Evolutionary conservation across 2,797 vertebrate genomes (phyloP).

Genomic region (Otus scops): DNA sequence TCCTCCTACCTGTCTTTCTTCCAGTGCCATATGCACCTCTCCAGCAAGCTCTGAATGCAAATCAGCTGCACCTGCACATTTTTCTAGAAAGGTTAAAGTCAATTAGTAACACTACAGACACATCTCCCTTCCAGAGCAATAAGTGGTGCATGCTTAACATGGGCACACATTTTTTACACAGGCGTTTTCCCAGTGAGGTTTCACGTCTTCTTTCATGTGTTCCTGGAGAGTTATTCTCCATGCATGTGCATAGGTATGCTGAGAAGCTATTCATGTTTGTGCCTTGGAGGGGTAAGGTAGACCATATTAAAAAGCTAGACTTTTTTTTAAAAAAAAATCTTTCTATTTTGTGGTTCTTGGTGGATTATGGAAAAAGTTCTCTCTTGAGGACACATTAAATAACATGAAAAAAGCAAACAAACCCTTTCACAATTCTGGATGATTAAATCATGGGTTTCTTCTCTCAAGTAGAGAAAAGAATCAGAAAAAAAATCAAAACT

Average conservation of each 20-base stretch:
- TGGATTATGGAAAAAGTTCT: not conserved
- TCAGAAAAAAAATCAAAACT: not conserved
- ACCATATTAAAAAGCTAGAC: not conserved
- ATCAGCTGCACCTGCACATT: not conserved
- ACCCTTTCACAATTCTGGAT: not conserved
- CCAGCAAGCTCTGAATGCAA: not conserved
- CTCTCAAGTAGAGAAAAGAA: not conserved
- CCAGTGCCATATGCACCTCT: not conserved
- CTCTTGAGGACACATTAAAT: not conserved
- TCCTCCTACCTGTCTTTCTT: not conserved
- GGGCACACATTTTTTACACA: fast-evolving
- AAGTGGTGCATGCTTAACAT: fast-evolving
- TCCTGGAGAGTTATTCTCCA: not conserved
- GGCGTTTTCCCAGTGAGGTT: not conserved
- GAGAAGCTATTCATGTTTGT: not conserved
- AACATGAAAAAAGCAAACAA: not conserved
- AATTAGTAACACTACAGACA: not conserved
- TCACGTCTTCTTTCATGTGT: not conserved
- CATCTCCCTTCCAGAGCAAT: not conserved
- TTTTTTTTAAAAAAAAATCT: not conserved
- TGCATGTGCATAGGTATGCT: not conserved
- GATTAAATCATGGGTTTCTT: not conserved
- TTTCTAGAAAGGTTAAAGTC: not conserved
- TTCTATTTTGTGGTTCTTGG: not conserved
- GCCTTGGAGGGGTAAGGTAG: not conserved